Conservation (phyloP, 1,140 invertebrate species). For the Oryctes rhinoceros region DNA sequence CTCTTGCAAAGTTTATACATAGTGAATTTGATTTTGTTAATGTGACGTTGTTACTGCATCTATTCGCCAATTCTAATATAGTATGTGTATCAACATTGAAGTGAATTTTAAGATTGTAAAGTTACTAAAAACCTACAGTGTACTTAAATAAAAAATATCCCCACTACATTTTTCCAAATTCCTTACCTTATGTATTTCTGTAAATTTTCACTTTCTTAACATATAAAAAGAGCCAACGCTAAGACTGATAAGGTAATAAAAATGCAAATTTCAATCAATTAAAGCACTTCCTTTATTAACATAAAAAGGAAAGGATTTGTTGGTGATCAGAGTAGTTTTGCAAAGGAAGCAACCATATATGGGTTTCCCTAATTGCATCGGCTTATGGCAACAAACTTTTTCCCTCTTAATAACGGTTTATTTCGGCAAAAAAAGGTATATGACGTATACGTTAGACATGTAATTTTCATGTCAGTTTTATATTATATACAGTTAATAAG, state of each 20-base stretch:
- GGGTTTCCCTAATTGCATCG: not conserved
- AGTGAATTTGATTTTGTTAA: too few relatives aligned
- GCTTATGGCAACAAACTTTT: not conserved
- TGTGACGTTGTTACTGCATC: too few relatives aligned
- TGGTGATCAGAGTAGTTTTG: not conserved
- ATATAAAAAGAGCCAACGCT: not conserved
- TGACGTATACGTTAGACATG: too few relatives aligned
- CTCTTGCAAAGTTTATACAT: too few relatives aligned
- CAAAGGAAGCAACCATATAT: constrained; percentile 10
- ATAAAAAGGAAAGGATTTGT: constrained; percentile 13
- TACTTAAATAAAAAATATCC: too few relatives aligned
- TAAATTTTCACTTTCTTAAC: not conserved
- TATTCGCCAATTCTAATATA: too few relatives aligned
- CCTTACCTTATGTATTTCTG: not conserved
- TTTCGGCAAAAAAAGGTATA: not conserved
- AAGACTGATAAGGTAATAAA: not conserved
- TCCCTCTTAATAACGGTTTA: not conserved
- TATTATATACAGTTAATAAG: not conserved
- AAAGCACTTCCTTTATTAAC: constrained; percentile 1
- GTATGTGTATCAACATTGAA: too few relatives aligned
- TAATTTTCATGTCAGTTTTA: constrained; percentile 3
- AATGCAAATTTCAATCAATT: constrained; percentile 9
- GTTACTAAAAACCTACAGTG: too few relatives aligned
- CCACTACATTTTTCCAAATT: not conserved
- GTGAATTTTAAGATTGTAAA: too few relatives aligned